Base-by-base conservation (phyloP, 2,797 vertebrate species). In the Serranus cabrilla region DNA sequence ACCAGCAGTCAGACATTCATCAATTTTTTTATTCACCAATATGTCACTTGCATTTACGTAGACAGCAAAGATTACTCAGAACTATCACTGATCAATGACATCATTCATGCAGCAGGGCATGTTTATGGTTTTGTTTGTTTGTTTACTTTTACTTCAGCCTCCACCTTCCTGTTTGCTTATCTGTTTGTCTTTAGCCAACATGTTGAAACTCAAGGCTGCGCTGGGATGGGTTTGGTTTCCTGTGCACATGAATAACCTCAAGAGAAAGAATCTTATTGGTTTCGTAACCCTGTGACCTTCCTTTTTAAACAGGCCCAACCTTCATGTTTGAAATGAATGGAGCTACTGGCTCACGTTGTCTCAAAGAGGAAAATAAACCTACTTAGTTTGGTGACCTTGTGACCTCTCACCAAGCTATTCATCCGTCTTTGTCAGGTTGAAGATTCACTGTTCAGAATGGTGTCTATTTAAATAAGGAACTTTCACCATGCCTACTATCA, bases 221-320 rank as follows among this genome's bases (percentile, higher is more conserved):
- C 31, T 46, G 3, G 17, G 21, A 34, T 40, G 18, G 34, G 39
- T n/a, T n/a, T n/a, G 27, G 34, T 61, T 25, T 16, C 1, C 23
- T 51, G 3, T 43, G 13, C 21, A 43, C 8, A 31, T 52, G 25
- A 47, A 17, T 0, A 11, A 49, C 39, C 18, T 45, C 21, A 59
- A 55, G 39, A 60, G 23, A n/a, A 49, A 71, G 39, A 57, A 46
- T 66, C 12, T 54, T 17, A 39, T 39, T 62, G 25, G 17, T 51
- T 34, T 18, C 1, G 2, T 10, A 12, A 72, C 20, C 11, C 57
- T 7, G 23, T 23, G 2, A 51, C n/a, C n/a, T 43, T 43, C 18
- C 23, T 21, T 57, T 4, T 56, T 71, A 45, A 12, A 12, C 27
- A 57, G 16, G 25, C 60, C 40, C 45, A 45, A 8, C 11, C 45